Percentiles rank a stretch among this genome's conserved stretches.
These are phyloP conservation scores for Solenopsis fugax DNA, from an alignment of 1,140 invertebrate genomes.

Conservation along the genomic window DNA sequence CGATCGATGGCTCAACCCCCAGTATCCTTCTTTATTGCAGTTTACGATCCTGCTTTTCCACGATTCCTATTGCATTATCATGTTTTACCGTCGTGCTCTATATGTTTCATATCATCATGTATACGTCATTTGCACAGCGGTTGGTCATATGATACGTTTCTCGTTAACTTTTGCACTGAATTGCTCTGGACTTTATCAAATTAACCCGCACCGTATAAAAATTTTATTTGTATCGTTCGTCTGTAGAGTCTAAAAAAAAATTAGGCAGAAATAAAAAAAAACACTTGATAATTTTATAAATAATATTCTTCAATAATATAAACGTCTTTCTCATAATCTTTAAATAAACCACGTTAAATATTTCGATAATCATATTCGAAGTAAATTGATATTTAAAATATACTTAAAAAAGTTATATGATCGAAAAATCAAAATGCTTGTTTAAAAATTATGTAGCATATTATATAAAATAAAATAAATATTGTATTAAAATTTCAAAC, in stretches of 20 bases:
- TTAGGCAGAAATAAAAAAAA: too few relatives aligned
- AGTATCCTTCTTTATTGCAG: constrained; percentile 53
- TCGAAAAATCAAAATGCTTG: too few relatives aligned
- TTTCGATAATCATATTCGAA: background rate
- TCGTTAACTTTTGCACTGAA: constrained; percentile 35
- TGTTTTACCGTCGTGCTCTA: background rate
- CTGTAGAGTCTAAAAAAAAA: background rate
- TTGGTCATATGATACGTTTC: constrained; percentile 27
- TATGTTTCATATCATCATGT: constrained; percentile 39
- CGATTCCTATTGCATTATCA: constrained; percentile 59
- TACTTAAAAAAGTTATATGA: background rate
- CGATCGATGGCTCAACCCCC: constrained; percentile 37
- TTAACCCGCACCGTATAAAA: background rate
- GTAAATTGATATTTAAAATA: background rate
- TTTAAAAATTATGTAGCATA: too few relatives aligned
- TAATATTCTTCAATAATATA: background rate
- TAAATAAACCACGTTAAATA: background rate
- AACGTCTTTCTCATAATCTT: background rate
- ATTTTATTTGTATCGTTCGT: background rate
- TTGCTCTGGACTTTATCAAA: background rate
- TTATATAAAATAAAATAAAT: too few relatives aligned
- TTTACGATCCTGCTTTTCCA: constrained; percentile 55
- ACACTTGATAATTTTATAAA: constrained; percentile 9
- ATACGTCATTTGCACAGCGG: constrained; percentile 24
- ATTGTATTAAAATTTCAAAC: too few relatives aligned